Base-by-base conservation (phyloP, 1,140 invertebrate species). In the Lordiphosa collinella region DNA sequence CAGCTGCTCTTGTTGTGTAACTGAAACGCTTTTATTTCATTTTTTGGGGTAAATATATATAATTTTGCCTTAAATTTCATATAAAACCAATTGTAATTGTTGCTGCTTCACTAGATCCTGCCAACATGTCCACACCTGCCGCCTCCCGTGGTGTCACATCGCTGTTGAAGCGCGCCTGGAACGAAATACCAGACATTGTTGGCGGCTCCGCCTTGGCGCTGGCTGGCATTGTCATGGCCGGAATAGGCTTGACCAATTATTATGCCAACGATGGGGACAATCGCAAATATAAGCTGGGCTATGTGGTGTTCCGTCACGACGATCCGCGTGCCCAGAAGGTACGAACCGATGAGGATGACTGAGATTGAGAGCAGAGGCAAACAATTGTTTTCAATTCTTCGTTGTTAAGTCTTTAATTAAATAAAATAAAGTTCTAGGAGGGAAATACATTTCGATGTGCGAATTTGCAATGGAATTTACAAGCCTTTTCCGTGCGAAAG, bases 181-280 rank as follows among this genome's bases (percentile, higher is more conserved):
- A 91, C 84, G 92, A 94, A 88, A 93, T 93, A 60, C 93, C 93
- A 11, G 93, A 94, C 78, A 89, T 94, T 12, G 89, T 92, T 43
- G 91, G 85, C 38, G 90, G 90, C 49, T 74, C 89, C 4, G 79
- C 88, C 16, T 70, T 93, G 52, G 92, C 89, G 10, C 13, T 92
- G 2, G 80, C 91, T 61, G 92, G 91, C 8, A 25, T 92, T 8
- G 90, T 85, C 13, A 32, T 92, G 22, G 74, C 89, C 37, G 91
- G 90, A 22, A 64, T 92, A 46, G 91, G 87, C 13, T 50, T 93
- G 36, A 88, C 79, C 9, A 90, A 90, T 31, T 92, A 93, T 59
- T 85, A 89, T 16, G 86, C 90, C 66, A 91, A 90, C n/a, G 92
- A 93, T 80, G 92, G 92, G 38, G 92, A 93, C 69, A 93, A 93